Evolutionary conservation across 64 coral and sea anemone genomes (phyloP).

Genomic region (Astreopora myriophthalma): DNA sequence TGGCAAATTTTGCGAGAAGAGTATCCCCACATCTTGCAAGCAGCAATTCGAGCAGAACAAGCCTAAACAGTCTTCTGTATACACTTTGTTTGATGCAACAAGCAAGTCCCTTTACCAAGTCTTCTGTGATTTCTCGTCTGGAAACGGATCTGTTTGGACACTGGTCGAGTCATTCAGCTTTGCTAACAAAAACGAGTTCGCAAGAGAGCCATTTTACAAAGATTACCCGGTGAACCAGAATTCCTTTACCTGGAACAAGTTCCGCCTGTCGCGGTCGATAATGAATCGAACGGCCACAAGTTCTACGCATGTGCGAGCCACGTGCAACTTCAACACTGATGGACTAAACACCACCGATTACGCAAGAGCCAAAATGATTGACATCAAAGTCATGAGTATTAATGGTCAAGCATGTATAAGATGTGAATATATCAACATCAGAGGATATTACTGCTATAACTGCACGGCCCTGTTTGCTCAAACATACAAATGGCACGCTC

Average conservation of each 20-base stretch:
- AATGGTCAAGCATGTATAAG: neutral
- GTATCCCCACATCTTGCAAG: constrained; percentile 38
- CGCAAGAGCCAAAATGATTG: constrained; percentile 14
- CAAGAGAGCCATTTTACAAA: neutral
- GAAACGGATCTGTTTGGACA: constrained; percentile 57
- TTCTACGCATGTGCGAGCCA: constrained; percentile 67
- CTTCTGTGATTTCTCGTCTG: constrained; percentile 59
- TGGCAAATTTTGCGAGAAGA: constrained; percentile 59
- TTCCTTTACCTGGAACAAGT: constrained; percentile 53
- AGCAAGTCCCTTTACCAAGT: neutral
- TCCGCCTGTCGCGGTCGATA: constrained; percentile 19
- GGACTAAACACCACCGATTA: constrained; percentile 64
- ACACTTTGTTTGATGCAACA: neutral
- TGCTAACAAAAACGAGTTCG: neutral
- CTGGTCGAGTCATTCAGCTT: constrained; percentile 63
- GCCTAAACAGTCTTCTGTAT: neutral
- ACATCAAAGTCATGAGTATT: constrained; percentile 12
- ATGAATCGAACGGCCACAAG: constrained; percentile 28
- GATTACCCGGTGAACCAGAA: constrained; percentile 42
- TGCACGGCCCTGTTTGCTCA: constrained; percentile 4
- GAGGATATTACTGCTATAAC: constrained; percentile 18
- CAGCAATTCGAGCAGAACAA: neutral
- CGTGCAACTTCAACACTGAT: constrained; percentile 65
- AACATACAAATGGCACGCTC: neutral
- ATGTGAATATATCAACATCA: constrained; percentile 58